Base-by-base conservation (phyloP, 2,888 invertebrate genomes). In the Drosophila macrospina region DNA sequence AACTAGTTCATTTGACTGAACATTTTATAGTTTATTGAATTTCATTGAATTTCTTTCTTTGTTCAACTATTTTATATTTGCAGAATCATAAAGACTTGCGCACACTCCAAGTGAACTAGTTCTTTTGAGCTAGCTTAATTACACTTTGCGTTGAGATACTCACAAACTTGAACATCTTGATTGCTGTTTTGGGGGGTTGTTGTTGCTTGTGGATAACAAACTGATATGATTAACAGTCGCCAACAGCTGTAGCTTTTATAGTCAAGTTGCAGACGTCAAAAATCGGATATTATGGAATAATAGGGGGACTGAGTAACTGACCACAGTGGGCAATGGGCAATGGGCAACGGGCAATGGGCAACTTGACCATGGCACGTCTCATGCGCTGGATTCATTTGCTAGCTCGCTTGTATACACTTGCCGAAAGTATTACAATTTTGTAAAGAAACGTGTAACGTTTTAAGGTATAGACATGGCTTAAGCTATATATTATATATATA, bases 81-180 rank as follows among this genome's bases (percentile, higher is more conserved):
- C 10, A 1, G 1, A 13, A 37, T 11, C 11, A 37, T 24, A 0
- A 16, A 4, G 11, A 26, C 8, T 13, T 13, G 39, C 39, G 10
- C 39, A 41, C 16, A 3, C 20, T 41, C 5, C 0, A 34, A 7
- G 0, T 7, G n/a, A 44, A 45, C 26, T 36, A n/a, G 15, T 34
- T 26, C 15, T 15, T 11, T 45, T n/a, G n/a, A 26, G 5, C 36
- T 48, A 48, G 24, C 24, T 48, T 3, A 32, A 47, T 48, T 3
- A 24, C 20, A 20, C 3, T 24, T 34, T 24, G 20, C 30, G 24
- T 42, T 36, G n/a, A 11, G 1, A 41, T 57, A 90, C 91, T 90
- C 83, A 91, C 91, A 80, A 89, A 88, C 88, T 90, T 90, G 85
- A 89, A 91, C 91, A 90, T 91, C 63, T 91, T 91, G 81, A 34